These are phyloP conservation scores for Ara ararauna DNA, from an alignment of 2,797 vertebrate species.

Conservation along the genomic window DNA sequence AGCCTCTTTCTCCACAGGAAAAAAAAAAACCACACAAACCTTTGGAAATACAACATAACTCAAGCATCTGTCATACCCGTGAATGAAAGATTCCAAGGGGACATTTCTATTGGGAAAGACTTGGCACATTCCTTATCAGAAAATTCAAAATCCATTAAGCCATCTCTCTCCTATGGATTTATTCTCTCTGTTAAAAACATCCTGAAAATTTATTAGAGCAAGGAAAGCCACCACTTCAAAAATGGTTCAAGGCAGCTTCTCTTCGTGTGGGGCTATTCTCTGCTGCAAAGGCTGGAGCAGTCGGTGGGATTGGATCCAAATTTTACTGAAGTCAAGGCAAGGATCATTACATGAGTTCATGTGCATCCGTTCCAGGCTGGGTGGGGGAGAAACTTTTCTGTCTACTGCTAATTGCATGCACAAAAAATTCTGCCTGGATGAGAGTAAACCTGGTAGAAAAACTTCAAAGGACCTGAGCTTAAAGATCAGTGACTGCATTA, in stretches of 20 bases:
- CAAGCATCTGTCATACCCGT: background rate
- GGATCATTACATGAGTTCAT: background rate
- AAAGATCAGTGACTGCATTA: background rate
- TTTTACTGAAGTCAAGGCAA: background rate
- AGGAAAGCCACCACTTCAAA: conserved; percentile 6
- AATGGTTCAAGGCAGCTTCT: background rate
- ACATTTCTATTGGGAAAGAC: background rate
- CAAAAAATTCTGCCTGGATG: background rate
- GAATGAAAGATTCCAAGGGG: conserved; percentile 21
- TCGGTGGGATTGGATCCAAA: background rate
- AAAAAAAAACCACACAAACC: background rate
- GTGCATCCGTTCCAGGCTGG: background rate
- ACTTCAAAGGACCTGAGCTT: background rate
- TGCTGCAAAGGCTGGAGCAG: background rate
- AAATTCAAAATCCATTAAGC: conserved; percentile 48
- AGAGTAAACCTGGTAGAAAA: background rate
- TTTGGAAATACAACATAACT: background rate
- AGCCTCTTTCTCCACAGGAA: background rate
- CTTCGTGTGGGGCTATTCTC: background rate
- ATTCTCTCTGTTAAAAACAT: conserved; percentile 27
- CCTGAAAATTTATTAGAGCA: background rate
- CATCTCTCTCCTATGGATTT: conserved; percentile 10
- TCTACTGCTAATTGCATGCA: background rate
- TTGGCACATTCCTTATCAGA: conserved; percentile 13
- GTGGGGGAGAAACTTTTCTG: background rate